Base-by-base conservation (phyloP, 2,797 vertebrate species). In the Gobio occitaniae region DNA sequence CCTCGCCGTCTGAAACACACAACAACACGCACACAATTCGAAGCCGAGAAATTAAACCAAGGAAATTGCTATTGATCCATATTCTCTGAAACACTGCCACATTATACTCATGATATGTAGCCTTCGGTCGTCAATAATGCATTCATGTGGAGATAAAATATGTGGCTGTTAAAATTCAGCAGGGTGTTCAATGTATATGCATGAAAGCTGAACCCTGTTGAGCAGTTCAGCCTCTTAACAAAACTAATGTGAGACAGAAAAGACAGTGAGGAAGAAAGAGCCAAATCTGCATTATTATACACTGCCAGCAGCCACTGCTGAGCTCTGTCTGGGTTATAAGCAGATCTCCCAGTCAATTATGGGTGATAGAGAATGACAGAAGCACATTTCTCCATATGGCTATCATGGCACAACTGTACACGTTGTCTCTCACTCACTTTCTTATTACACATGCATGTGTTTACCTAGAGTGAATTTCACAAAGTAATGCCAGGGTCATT, bases 341-440 rank as follows among this genome's bases (percentile, higher is more conserved):
- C 65, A 78, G 41, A 76, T 68, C 65, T 78, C 66, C 50, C 83
- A 81, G 86, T 50, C 77, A 82, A 84, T 85, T 86, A 88, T 19
- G 52, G 81, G 54, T 84, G 69, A 89, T 82, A 72, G 68, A 63
- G 74, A 54, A 83, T 85, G 84, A 86, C 84, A 82, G 86, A 81
- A 82, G 68, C 56, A 80, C 82, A 86, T 61, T 85, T 78, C 32
- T 84, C 38, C 70, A 83, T 77, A 74, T 38, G 72, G 83, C 74
- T 76, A 80, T 56, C 36, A 80, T 52, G 47, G 25, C 50, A 84
- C 52, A 77, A 70, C 63, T 84, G 38, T 76, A 19, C 74, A 71
- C 61, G 61, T 36, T 6, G 8, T 61, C 82, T 38, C 52, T 66
- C 44, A 21, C 66, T 59, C 19, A 11, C 21, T 29, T 47, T 80